phyloP scores from a whole-genome alignment of 2,888 invertebrate species.

The Cantharis lateralis region DNA sequence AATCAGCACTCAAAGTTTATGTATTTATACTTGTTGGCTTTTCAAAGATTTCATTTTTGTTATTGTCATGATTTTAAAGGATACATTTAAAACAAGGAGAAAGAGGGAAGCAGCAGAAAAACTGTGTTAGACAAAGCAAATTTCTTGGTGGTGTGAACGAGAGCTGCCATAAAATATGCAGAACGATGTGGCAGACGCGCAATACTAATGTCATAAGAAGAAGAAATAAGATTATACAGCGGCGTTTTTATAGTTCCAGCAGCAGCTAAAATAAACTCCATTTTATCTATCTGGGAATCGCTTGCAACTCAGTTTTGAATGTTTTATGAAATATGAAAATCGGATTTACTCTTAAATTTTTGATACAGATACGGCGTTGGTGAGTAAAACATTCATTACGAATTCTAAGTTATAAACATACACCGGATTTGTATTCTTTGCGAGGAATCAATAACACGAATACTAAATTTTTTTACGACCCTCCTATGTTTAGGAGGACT shows the following conservation, averaged over 20 bases:
- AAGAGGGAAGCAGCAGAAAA: conserved; percentile 19
- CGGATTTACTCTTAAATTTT: conserved; percentile 21
- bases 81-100: not conserved
- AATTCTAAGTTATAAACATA: conserved; percentile 12
- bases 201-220: conserved; percentile 42
- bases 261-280: conserved; percentile 32
- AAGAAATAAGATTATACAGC: conserved; percentile 39
- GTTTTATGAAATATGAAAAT: conserved; percentile 29
- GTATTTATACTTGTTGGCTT: not conserved
- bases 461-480: not conserved
- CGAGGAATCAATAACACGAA: conserved; percentile 1
- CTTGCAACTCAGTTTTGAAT: conserved; percentile 18
- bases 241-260: conserved; percentile 35
- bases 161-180: conserved; percentile 40
- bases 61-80: not conserved
- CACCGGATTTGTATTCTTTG: conserved; percentile 2
- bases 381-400: conserved; percentile 16
- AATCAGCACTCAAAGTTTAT: not conserved
- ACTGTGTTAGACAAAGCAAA: conserved; percentile 37
- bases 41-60: not conserved
- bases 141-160: conserved; percentile 37
- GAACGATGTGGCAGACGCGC: conserved; percentile 41
- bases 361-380: conserved; percentile 17
- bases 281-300: conserved; percentile 21
- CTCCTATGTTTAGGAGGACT: not conserved